phyloP scores from a whole-genome alignment of 2,113 vertebrate genomes.

The Meleagris gallopavo region DNA sequence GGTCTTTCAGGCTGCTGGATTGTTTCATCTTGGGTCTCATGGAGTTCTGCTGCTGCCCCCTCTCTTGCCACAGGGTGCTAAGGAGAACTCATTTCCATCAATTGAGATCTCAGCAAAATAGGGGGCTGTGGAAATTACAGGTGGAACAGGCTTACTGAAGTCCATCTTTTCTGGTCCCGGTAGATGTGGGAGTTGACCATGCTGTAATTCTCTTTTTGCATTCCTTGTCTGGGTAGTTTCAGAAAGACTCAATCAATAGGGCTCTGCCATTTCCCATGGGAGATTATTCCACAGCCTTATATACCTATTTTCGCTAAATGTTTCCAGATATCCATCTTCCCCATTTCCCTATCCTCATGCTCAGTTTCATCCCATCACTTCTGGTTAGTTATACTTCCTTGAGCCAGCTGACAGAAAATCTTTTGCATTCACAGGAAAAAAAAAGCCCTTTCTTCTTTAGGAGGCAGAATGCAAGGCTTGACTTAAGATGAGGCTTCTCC shows the following conservation, averaged over 20 bases:
- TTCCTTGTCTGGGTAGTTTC: background rate
- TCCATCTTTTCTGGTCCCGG: background rate
- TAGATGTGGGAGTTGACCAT: background rate
- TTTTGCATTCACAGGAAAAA: background rate
- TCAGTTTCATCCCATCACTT: conserved; percentile 35
- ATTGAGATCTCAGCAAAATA: background rate
- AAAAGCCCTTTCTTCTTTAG: background rate
- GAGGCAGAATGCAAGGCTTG: background rate
- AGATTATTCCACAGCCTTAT: conserved; percentile 24
- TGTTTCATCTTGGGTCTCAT: background rate
- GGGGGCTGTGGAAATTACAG: background rate
- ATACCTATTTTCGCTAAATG: conserved; percentile 46
- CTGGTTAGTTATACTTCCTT: conserved; percentile 25
- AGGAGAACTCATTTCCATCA: background rate
- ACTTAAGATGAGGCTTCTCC: background rate
- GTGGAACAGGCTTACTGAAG: background rate
- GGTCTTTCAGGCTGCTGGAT: background rate
- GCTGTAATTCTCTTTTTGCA: background rate
- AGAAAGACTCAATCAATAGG: background rate
- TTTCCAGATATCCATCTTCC: conserved; percentile 39
- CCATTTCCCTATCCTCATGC: background rate
- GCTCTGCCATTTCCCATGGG: background rate
- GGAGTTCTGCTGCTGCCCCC: background rate
- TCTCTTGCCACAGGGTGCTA: background rate
- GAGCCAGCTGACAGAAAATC: background rate